Percentiles rank a stretch among this genome's conserved stretches.
Conservation (phyloP, 2,113 vertebrate genomes). For the Chitala chitala region DNA sequence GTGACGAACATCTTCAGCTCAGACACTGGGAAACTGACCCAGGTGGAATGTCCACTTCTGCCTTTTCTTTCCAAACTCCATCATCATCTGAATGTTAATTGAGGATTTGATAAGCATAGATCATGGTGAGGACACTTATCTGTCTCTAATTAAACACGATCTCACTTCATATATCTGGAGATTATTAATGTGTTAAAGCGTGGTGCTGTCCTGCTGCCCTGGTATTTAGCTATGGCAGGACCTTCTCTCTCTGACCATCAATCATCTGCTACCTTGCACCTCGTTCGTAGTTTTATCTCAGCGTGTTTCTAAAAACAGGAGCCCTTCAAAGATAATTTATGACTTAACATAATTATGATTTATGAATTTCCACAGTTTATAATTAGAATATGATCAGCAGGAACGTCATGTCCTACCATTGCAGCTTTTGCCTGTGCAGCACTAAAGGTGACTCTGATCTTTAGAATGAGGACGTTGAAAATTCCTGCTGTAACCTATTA, state of each 20-base stretch:
- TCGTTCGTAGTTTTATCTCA: not conserved
- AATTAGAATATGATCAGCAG: not conserved
- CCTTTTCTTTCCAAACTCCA: not conserved
- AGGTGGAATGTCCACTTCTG: no score
- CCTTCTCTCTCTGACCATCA: not conserved
- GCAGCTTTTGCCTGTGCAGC: not conserved
- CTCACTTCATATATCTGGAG: not conserved
- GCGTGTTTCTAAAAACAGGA: not conserved
- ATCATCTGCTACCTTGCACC: not conserved
- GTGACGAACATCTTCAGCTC: no score
- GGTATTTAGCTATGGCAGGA: not conserved
- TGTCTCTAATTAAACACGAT: not conserved
- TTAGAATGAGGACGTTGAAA: not conserved
- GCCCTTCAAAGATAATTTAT: constrained; percentile 10
- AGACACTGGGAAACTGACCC: no score
- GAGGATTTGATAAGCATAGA: not conserved
- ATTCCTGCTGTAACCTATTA: not conserved
- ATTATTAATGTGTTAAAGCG: not conserved
- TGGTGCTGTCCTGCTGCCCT: not conserved
- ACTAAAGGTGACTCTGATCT: not conserved
- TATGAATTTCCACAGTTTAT: not conserved
- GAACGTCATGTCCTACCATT: not conserved
- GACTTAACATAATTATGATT: constrained; percentile 15
- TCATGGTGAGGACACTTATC: no score
- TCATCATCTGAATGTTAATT: not conserved